Evolutionary conservation across 2,888 invertebrate genomes (phyloP), one percentile per base, ranked within the genome.

Genomic region (Chloroclystis v-ata): DNA sequence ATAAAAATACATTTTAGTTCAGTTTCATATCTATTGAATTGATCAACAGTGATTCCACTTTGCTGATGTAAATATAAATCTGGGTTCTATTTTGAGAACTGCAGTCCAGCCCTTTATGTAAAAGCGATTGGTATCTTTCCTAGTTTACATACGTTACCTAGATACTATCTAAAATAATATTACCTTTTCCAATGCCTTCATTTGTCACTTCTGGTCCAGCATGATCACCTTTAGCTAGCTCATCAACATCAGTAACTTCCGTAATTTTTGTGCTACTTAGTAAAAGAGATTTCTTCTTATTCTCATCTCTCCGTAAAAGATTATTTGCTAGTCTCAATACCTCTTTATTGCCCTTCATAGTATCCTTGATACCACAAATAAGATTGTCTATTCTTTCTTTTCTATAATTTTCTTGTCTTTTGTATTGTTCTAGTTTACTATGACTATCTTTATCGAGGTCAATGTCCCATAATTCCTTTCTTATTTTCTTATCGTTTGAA

Each of bases 301-400:
- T 58, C 14, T 81, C 82, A 54, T 80, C 81, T 51, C 79, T 69
- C 50, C 69, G 67, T 5, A 87, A 54, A 47, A 87, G 62, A 55
- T 69, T 85, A 58, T 87, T 77, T 5, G 86, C 84, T 4, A 84
- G 56, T 44, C 72, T 65, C 28, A 82, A 58, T 3, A 87, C 84
- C 43, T 86, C 85, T 58, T 81, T 73, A 50, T 85, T 87, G 54
- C 82, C 82, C 47, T 81, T 85, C 84, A 85, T 84, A 51, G 81
- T 83, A 43, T 77, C 81, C 62, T 86, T 83, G 25, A 87, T 86
- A 42, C 79, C 75, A 37, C 61, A 61, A n/a, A 87, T 72, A 11
- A 87, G 72, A 45, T 62, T 63, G 44, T 81, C 71, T 24, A 87
- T 84, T 26, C 76, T 72, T 37, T 78, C 69, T 45, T 71, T 80